Evolutionary conservation across 2,888 invertebrate genomes (phyloP).

Genomic region (Drosophila falleni): DNA sequence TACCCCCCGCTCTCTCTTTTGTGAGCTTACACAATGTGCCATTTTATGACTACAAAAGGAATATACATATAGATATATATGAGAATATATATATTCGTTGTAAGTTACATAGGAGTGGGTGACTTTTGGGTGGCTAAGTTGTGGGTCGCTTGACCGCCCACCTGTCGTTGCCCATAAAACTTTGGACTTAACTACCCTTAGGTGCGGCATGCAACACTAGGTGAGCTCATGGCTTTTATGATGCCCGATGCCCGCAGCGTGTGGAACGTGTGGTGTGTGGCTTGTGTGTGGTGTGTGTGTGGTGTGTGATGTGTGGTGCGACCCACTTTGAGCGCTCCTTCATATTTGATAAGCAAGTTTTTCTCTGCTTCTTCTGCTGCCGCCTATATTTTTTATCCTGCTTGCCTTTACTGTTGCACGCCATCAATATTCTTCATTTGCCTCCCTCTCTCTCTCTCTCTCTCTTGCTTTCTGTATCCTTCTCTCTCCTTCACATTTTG

Average conservation of each 20-base stretch:
- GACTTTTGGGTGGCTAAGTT: slow-evolving; percentile 19
- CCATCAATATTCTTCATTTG: slow-evolving; percentile 72
- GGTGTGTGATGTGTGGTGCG: slow-evolving; percentile 30
- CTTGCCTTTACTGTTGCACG: slow-evolving; percentile 54
- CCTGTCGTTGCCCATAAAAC: slow-evolving; percentile 76
- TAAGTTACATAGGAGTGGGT: slow-evolving; percentile 22
- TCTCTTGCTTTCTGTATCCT: slow-evolving; percentile 10
- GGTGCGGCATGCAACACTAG: slow-evolving; percentile 55
- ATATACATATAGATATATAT: slow-evolving; percentile 13
- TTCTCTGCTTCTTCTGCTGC: slow-evolving; percentile 39
- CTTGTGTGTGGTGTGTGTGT: background rate
- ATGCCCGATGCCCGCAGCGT: slow-evolving; percentile 41
- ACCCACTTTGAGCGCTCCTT: slow-evolving; percentile 75
- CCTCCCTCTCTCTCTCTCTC: slow-evolving; percentile 6
- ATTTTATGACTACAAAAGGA: slow-evolving; percentile 67
- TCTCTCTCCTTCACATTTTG: slow-evolving; percentile 19
- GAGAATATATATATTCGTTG: slow-evolving; percentile 16
- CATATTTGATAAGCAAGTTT: slow-evolving; percentile 80
- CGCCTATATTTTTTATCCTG: slow-evolving; percentile 21
- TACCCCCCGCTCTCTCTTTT: background rate
- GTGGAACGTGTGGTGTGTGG: background rate
- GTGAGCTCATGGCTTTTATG: slow-evolving; percentile 81
- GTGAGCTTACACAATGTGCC: slow-evolving; percentile 52
- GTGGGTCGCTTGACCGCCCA: slow-evolving; percentile 60
- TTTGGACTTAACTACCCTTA: slow-evolving; percentile 76